Conservation (phyloP, 2,888 invertebrate genomes). For the Drosophila phalerata region DNA sequence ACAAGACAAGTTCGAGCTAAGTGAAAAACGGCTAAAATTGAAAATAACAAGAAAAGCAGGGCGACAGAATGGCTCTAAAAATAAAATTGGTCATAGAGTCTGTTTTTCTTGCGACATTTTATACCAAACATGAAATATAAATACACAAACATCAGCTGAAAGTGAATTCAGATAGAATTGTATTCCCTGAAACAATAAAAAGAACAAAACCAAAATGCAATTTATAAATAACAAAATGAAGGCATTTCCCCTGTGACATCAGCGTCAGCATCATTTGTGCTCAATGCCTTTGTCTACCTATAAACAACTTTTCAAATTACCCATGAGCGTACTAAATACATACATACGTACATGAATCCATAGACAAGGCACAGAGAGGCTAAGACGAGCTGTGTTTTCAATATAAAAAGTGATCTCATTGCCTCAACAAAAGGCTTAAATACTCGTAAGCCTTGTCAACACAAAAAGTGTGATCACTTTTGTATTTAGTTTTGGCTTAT, state of each 20-base stretch:
- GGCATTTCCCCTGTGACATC: conserved; percentile 79
- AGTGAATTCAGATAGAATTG: conserved; percentile 42
- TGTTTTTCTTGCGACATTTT: conserved; percentile 54
- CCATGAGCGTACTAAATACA: conserved; percentile 21
- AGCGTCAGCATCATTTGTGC: conserved; percentile 55
- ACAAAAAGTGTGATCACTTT: conserved; percentile 58
- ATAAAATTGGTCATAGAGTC: conserved; percentile 51
- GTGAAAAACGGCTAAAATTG: conserved; percentile 68
- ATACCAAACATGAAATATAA: conserved; percentile 50
- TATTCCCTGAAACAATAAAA: conserved; percentile 27
- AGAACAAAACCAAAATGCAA: conserved; percentile 55
- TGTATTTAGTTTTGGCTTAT: conserved; percentile 35
- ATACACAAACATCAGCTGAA: conserved; percentile 19
- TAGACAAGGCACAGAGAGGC: conserved; percentile 13
- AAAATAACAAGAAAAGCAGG: conserved; percentile 64
- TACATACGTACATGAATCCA: no score
- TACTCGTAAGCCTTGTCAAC: conserved; percentile 61
- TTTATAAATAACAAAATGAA: conserved; percentile 74
- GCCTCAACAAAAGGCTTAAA: conserved; percentile 62
- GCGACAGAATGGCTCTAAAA: conserved; percentile 56
- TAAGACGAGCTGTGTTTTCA: conserved; percentile 45
- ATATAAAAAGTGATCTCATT: conserved; percentile 75
- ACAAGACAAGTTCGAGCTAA: conserved; percentile 76
- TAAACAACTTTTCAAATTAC: conserved; percentile 55
- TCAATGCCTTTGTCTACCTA: conserved; percentile 49